Percentiles rank a stretch among this genome's conserved stretches.
Conservation (phyloP, 2,113 vertebrate species). For the Lasiurus borealis region DNA sequence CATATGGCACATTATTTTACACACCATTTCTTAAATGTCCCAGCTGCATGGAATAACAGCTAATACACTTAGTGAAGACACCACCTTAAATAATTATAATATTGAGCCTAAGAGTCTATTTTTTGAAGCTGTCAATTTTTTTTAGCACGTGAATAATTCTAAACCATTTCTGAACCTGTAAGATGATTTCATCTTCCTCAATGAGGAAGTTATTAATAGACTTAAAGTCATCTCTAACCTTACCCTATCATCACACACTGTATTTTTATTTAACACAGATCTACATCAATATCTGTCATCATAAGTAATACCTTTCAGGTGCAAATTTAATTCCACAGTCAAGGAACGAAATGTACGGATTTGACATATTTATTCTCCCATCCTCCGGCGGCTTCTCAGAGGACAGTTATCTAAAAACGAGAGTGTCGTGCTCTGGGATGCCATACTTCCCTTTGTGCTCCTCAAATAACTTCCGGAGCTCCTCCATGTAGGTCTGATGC, state of each 20-base stretch:
- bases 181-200: not conserved
- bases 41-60: not conserved
- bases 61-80: not conserved
- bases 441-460: conserved; percentile 90
- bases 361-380: conserved; percentile 28
- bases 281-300: not conserved
- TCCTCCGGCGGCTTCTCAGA: not conserved
- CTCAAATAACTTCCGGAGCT: conserved; percentile 89
- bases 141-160: not conserved
- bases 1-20: not conserved
- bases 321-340: not conserved
- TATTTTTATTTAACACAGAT: conserved; percentile 17
- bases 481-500: conserved; percentile 88
- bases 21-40: not conserved
- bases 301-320: not conserved
- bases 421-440: conserved; percentile 85
- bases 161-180: not conserved
- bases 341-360: not conserved
- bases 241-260: not conserved
- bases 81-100: not conserved
- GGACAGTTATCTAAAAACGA: conserved; percentile 84
- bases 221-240: not conserved
- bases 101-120: not conserved
- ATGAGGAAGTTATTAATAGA: not conserved
- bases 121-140: conserved; percentile 10